Evolutionary conservation across 1,140 invertebrate genomes (phyloP).

Genomic region (Listronotus oregonensis): DNA sequence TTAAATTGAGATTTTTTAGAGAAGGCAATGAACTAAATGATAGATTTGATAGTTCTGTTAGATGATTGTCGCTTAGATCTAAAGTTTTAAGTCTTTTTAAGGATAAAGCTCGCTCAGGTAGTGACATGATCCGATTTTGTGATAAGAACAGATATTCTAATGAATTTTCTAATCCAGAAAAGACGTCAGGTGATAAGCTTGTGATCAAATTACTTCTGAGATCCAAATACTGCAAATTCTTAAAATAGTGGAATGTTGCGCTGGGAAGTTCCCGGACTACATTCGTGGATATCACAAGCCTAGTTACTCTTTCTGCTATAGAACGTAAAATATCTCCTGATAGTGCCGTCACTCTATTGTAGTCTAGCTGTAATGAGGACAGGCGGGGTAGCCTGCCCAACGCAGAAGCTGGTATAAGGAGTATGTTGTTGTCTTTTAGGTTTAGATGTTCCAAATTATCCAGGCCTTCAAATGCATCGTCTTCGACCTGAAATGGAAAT

Average conservation of each 20-base stretch:
- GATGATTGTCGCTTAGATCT: conserved; percentile 78
- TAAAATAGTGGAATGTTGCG: conserved; percentile 78
- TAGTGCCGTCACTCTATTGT: conserved; percentile 84
- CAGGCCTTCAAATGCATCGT: conserved; percentile 82
- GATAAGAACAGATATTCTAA: conserved; percentile 75
- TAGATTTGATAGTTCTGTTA: conserved; percentile 70
- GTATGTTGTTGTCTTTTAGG: conserved; percentile 86
- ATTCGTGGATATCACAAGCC: conserved; percentile 77
- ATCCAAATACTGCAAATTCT: conserved; percentile 74
- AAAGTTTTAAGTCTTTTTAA: conserved; percentile 70
- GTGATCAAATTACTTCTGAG: conserved; percentile 79
- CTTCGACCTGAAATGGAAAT: conserved; percentile 77
- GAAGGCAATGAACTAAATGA: conserved; percentile 72
- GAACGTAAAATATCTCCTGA: conserved; percentile 77
- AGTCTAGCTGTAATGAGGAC: conserved; percentile 76
- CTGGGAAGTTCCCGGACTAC: conserved; percentile 83
- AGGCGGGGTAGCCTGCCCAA: conserved; percentile 75
- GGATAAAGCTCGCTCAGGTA: conserved; percentile 68
- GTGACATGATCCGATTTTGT: conserved; percentile 73
- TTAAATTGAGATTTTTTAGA: conserved; percentile 77
- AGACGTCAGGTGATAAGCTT: conserved; percentile 72
- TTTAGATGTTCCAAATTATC: conserved; percentile 76
- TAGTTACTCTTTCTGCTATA: conserved; percentile 65
- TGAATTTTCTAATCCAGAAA: conserved; percentile 74
- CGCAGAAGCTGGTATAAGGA: conserved; percentile 80